phyloP scores from a whole-genome alignment of 2,113 vertebrate species.

The Platanista minor region DNA sequence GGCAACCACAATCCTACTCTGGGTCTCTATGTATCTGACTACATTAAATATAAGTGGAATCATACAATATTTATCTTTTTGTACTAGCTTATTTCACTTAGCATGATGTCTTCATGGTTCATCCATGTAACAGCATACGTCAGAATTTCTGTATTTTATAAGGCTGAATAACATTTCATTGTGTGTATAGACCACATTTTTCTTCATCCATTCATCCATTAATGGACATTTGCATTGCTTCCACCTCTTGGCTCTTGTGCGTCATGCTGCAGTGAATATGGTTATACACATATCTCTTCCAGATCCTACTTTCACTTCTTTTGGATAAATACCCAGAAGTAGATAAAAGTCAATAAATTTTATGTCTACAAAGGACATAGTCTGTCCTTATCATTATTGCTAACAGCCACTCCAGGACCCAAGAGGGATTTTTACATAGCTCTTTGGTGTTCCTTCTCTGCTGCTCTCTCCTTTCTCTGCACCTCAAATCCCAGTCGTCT shows the following conservation, averaged over 20 bases:
- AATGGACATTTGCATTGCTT: neutral
- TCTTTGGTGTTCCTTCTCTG: neutral
- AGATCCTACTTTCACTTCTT: neutral
- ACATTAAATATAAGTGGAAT: neutral
- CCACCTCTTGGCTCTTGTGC: neutral
- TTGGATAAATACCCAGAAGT: neutral
- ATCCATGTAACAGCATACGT: neutral
- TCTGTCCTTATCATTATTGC: neutral
- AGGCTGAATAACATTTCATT: neutral
- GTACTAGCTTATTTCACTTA: neutral
- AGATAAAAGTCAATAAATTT: neutral
- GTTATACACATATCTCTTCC: neutral
- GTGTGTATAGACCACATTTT: neutral
- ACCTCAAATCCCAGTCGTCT: neutral
- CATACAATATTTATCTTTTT: neutral
- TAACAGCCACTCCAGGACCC: neutral
- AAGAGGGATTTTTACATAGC: neutral
- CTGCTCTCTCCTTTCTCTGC: neutral
- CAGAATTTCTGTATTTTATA: neutral
- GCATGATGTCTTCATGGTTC: neutral
- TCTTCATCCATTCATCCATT: neutral
- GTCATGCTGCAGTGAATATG: neutral
- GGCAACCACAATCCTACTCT: neutral
- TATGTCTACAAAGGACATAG: neutral
- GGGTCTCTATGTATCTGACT: neutral